A percentile compares a stretch with the other conserved stretches of the same genome.
phyloP scores from a whole-genome alignment of 2,888 invertebrate genomes.

The Sepiola atlantica region DNA sequence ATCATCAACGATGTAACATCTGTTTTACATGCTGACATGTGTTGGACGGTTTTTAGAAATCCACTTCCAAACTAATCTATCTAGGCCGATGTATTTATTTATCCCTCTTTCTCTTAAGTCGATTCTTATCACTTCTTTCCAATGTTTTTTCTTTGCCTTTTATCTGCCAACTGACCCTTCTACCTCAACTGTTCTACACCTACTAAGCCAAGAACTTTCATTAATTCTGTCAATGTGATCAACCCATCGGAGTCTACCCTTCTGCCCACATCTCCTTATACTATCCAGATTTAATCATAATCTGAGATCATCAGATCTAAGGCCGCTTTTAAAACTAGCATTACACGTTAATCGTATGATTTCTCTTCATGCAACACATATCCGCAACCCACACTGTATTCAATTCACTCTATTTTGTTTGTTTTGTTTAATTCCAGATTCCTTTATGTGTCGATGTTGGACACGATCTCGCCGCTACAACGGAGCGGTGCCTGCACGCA shows the following conservation, averaged over 20 bases:
- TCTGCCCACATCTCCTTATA: too few species aligned
- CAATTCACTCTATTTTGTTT: background rate
- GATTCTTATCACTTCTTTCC: background rate
- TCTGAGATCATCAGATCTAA: too few species aligned
- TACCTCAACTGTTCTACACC: too few species aligned
- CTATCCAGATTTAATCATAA: too few species aligned
- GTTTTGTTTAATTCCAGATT: background rate
- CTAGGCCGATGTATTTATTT: slow-evolving; percentile 12
- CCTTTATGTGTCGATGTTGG: slow-evolving; percentile 2
- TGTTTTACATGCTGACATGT: slow-evolving; percentile 11
- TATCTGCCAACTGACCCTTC: too few species aligned
- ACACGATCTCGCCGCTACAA: background rate
- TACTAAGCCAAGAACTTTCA: too few species aligned
- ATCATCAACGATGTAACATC: background rate
- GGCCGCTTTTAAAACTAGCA: too few species aligned
- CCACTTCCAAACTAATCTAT: background rate
- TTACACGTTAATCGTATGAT: too few species aligned
- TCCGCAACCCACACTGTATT: too few species aligned
- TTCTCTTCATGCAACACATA: too few species aligned
- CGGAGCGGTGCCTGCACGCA: background rate
- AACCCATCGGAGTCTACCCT: too few species aligned
- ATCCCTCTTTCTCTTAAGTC: background rate
- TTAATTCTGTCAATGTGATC: too few species aligned
- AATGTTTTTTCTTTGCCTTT: background rate
- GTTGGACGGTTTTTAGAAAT: slow-evolving; percentile 23